These are phyloP conservation scores for Nemoura dubitans DNA, from an alignment of 2,888 invertebrate species.

Conservation along the genomic window DNA sequence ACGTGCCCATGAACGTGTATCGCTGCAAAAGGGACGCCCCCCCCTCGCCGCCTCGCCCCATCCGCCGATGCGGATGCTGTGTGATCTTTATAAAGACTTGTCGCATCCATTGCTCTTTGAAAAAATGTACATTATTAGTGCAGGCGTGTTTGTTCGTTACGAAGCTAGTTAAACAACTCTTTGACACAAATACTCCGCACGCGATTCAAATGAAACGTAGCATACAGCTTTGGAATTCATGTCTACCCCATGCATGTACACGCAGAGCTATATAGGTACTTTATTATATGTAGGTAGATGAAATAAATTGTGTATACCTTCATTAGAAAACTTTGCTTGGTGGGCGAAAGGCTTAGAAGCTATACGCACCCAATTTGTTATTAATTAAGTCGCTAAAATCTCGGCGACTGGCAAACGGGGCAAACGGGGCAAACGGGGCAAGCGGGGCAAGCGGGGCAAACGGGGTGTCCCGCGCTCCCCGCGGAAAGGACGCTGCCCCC, in stretches of 20 bases:
- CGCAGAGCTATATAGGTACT: too few species aligned
- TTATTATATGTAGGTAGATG: too few species aligned
- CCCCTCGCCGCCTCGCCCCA: too few species aligned
- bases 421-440: too few species aligned
- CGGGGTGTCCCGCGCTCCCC: too few species aligned
- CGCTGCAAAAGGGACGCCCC: not conserved
- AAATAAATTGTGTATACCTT: not conserved
- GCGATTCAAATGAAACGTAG: not conserved
- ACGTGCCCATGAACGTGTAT: not conserved
- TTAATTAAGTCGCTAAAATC: not conserved
- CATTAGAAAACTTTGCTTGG: not conserved
- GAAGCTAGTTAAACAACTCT: slow-evolving; percentile 37
- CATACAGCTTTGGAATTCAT: not conserved
- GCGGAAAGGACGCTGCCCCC: not conserved
- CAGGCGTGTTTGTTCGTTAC: slow-evolving; percentile 33
- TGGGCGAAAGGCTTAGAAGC: not conserved
- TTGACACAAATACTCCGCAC: slow-evolving; percentile 7
- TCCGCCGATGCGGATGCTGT: not conserved
- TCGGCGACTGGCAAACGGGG: too few species aligned
- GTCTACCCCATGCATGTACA: too few species aligned
- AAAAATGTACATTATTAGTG: not conserved
- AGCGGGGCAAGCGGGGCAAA: too few species aligned
- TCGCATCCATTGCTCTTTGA: not conserved
- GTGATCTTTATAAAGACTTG: slow-evolving; percentile 26
- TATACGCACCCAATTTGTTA: not conserved